Evolutionary conservation across 2,113 vertebrate species (phyloP).

Genomic region (Malaclemys terrapin): DNA sequence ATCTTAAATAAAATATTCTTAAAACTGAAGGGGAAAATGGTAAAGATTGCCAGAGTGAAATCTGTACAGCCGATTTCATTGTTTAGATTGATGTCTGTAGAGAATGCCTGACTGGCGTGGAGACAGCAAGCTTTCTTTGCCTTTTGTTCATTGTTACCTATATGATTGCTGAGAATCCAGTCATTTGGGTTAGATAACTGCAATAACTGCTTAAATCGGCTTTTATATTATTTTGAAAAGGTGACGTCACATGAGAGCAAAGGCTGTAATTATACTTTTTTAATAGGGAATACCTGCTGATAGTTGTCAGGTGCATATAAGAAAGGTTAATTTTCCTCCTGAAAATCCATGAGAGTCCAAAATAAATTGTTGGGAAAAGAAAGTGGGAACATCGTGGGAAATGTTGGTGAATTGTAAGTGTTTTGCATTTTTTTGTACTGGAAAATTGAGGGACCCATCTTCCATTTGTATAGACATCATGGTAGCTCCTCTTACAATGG

Average conservation of each 20-base stretch:
- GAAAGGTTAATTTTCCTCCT: background rate
- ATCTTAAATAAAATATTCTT: background rate
- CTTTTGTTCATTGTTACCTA: background rate
- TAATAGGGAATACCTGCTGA: background rate
- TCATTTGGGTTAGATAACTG: background rate
- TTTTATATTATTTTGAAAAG: background rate
- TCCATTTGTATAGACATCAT: background rate
- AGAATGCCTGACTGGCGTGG: background rate
- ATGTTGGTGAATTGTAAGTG: background rate
- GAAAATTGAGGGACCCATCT: background rate
- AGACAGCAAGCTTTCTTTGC: background rate
- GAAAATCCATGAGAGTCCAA: background rate
- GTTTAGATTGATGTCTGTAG: background rate
- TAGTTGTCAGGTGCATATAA: background rate
- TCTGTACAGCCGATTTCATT: accelerated
- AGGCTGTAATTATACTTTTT: background rate
- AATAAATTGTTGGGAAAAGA: background rate
- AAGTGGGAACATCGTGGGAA: background rate
- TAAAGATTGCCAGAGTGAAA: background rate
- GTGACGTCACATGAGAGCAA: background rate
- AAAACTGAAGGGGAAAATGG: background rate
- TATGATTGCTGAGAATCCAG: background rate
- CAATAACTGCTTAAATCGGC: background rate
- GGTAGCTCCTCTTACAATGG: background rate
- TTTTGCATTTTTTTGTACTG: background rate